Evolutionary conservation across 2,113 vertebrate genomes (phyloP).

Genomic region (Leucopsar rothschildi): DNA sequence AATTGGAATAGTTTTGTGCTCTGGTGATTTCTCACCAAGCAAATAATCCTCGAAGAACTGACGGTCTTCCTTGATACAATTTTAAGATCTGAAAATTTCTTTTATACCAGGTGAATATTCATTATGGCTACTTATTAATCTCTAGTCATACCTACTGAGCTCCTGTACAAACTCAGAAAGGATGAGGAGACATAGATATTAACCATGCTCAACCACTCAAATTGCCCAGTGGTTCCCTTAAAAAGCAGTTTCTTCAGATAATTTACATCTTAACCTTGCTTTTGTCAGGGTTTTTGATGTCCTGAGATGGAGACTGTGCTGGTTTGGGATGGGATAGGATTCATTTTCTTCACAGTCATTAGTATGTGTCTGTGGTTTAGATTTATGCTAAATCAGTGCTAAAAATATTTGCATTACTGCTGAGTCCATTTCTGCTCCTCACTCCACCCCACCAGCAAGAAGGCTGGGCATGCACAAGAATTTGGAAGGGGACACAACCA

Average conservation of each 20-base stretch:
- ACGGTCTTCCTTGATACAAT: neutral
- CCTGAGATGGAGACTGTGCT: neutral
- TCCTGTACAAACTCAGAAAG: neutral
- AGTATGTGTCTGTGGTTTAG: neutral
- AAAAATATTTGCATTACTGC: neutral
- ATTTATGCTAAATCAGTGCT: neutral
- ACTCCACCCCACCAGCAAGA: neutral
- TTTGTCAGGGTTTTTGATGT: neutral
- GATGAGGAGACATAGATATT: neutral
- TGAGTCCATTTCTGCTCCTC: neutral
- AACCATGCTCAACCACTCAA: neutral
- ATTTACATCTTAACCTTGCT: neutral
- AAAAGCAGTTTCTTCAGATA: neutral
- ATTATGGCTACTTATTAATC: neutral
- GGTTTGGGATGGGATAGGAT: neutral
- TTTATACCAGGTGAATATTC: neutral
- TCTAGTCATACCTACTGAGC: neutral
- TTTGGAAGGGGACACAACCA: too few species aligned
- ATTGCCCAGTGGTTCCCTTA: neutral
- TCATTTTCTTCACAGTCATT: neutral
- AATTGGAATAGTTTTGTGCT: neutral
- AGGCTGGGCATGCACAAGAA: neutral
- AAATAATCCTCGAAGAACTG: neutral
- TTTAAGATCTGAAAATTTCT: neutral
- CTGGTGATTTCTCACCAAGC: neutral